Evolutionary conservation across 2,797 vertebrate genomes (phyloP), one percentile per base, ranked within the genome.

Genomic region (Melanotaenia nigrans): DNA sequence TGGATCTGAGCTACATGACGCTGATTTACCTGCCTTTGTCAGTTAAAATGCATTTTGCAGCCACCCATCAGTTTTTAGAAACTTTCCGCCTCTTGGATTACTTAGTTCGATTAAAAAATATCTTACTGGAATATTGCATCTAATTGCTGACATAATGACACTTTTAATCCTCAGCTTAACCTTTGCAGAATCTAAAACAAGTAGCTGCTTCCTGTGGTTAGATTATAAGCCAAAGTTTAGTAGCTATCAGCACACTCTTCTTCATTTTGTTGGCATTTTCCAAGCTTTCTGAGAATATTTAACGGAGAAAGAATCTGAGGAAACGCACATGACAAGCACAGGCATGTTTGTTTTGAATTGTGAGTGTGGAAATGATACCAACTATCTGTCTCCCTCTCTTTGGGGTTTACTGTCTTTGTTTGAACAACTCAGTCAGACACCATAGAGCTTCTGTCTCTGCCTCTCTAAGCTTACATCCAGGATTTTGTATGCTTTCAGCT

Each of bases 331-430:
- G 71, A 82, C 89, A 61, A 65, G 85, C 65, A 24, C 63, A 67
- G 81, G 38, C 92, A 79, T 2, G 83, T 86, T 75, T 85, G 75
- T 84, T 87, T 82, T 80, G 70, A 82, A 65, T 83, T 80, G 63
- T 42, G 67, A 78, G 68, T 53, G 78, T 78, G 63, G 53, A 77
- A 78, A 82, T 82, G 33, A 71, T 33, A 82, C 57, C 64, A 75
- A 59, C 70, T 66, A n/a, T 78, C 74, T 65, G 13, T 69, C 57
- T 42, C n/a, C 20, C 49, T 60, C 55, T 18, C 60, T 36, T 49
- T 47, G 60, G 73, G 35, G 54, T 59, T 65, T 63, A 55, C 33
- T 42, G 55, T 58, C 55, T 73, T 64, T 73, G 49, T 81, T 59
- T 82, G 71, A 78, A 66, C 65, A 57, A 56, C 74, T 71, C 78